Conservation (phyloP, 2,113 vertebrate species). For the Alosa alosa region DNA sequence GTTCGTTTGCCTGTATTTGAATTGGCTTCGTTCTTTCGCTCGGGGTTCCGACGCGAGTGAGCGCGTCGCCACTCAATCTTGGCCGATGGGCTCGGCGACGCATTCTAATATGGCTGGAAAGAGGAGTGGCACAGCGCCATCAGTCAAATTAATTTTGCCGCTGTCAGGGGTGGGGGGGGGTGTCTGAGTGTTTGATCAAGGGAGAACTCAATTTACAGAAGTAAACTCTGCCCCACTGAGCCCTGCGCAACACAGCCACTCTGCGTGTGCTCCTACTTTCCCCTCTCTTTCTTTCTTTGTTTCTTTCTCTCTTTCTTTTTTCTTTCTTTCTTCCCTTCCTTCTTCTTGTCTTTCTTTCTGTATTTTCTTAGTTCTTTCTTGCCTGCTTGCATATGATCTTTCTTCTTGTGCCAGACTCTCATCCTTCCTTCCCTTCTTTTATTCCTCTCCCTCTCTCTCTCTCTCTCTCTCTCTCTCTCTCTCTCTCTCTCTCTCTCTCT, state of each 20-base stretch:
- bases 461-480: not conserved
- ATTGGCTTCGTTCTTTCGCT: not conserved
- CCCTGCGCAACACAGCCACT: not conserved
- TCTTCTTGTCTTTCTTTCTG: not conserved
- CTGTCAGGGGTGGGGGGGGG: not conserved
- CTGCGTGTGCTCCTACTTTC: not conserved
- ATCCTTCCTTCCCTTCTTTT: not conserved
- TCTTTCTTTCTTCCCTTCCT: not conserved
- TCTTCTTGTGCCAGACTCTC: not conserved
- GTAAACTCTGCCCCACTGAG: not conserved
- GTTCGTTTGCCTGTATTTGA: not conserved
- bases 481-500: not conserved
- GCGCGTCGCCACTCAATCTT: not conserved
- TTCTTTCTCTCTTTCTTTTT: not conserved
- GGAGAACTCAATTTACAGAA: conserved; percentile 29
- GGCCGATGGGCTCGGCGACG: not conserved
- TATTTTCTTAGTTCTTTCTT: not conserved
- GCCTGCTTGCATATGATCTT: not conserved
- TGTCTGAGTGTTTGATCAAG: conserved; percentile 24
- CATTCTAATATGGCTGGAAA: conserved; percentile 17
- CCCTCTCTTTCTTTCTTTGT: too few relatives aligned
- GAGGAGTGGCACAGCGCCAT: not conserved
- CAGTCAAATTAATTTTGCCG: conserved; percentile 23
- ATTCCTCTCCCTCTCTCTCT: not conserved
- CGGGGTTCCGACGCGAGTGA: not conserved